A percentile compares a stretch with the other conserved stretches of the same genome.
Evolutionary conservation across 2,888 invertebrate genomes (phyloP).

Genomic region (Adela reaumurella): DNA sequence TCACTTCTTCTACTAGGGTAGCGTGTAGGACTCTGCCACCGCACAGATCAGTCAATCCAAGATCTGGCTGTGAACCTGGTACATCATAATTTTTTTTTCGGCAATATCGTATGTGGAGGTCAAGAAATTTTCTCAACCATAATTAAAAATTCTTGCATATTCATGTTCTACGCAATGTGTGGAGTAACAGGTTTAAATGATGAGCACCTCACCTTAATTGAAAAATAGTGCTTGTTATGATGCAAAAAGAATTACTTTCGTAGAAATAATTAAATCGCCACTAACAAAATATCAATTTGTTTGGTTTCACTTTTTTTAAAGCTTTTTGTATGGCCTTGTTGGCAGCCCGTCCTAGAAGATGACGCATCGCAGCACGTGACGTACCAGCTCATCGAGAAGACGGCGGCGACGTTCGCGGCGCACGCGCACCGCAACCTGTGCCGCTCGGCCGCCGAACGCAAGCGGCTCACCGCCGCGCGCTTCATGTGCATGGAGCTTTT

Average conservation of each 20-base stretch:
- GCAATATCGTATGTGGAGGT: no score
- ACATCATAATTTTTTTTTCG: no score
- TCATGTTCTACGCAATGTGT: no score
- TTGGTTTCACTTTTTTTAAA: constrained; percentile 4
- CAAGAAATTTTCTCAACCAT: no score
- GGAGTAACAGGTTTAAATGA: no score
- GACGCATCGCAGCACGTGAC: constrained; percentile 38
- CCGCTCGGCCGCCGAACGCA: constrained; percentile 39
- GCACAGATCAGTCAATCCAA: constrained; percentile 59
- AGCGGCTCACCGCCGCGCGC: constrained; percentile 39
- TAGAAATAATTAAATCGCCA: not conserved
- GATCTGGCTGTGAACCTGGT: constrained; percentile 64
- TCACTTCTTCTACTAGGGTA: constrained; percentile 44
- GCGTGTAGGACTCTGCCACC: constrained; percentile 59
- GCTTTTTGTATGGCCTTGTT: constrained; percentile 6
- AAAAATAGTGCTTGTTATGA: no score
- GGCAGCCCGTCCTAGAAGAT: constrained; percentile 53
- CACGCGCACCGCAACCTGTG: constrained; percentile 42
- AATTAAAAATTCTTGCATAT: no score
- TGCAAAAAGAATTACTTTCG: no score
- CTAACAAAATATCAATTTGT: not conserved
- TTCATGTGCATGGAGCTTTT: constrained; percentile 61
- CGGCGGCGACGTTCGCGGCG: constrained; percentile 36
- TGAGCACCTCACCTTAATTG: no score
- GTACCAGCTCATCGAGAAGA: constrained; percentile 39